Conservation (phyloP, 2,888 invertebrate genomes). For the Lasioglossum leucozonium region DNA sequence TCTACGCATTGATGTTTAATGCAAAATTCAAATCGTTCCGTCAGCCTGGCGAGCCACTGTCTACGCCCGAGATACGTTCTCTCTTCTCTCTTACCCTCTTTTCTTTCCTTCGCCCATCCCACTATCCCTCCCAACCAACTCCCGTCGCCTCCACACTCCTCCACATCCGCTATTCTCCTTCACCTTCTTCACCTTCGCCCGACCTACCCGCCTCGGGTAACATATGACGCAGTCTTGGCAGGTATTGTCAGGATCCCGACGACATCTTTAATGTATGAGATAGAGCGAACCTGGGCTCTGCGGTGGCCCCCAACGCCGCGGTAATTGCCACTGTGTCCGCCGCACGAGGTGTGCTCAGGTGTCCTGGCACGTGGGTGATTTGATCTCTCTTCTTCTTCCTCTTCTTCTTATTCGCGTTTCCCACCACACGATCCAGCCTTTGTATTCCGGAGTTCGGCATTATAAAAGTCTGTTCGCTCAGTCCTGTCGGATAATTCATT, state of each 20-base stretch:
- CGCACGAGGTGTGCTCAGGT: conserved; percentile 22
- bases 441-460: neutral
- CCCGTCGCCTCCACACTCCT: no score
- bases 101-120: conserved; percentile 19
- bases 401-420: neutral
- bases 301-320: conserved; percentile 54
- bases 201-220: conserved; percentile 61
- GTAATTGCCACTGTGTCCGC: conserved; percentile 68
- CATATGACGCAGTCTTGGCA: conserved; percentile 81
- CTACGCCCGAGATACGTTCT: conserved; percentile 27
- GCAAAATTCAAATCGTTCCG: conserved; percentile 82
- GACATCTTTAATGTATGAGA: conserved; percentile 80
- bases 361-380: conserved; percentile 13
- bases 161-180: neutral
- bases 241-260: conserved; percentile 77
- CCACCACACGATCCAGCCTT: neutral
- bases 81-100: conserved; percentile 29
- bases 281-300: conserved; percentile 52
- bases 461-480: no score
- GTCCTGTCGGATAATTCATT: no score
- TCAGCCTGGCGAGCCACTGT: conserved; percentile 48
- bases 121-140: neutral
- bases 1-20: conserved; percentile 82
- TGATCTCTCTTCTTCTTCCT: neutral
- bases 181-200: neutral